Conservation (phyloP, 2,797 vertebrate genomes). For the Liparis tanakae region DNA sequence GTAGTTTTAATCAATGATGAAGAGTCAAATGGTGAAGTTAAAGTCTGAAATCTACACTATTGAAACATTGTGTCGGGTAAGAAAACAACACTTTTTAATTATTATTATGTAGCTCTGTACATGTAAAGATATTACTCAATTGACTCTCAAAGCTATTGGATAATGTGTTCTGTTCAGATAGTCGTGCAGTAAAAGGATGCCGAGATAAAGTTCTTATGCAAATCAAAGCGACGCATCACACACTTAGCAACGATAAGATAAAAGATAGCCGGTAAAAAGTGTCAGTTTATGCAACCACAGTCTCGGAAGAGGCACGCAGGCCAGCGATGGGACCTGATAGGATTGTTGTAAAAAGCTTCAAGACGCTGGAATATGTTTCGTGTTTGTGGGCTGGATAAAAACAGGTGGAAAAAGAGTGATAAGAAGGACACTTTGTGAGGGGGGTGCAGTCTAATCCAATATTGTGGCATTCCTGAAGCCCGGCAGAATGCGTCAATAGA, state of each 20-base stretch:
- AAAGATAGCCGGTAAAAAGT: conserved; percentile 3
- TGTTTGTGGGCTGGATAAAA: conserved; percentile 31
- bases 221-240: not conserved
- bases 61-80: not conserved
- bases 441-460: conserved; percentile 27
- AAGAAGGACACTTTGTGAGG: conserved; percentile 44
- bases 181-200: conserved; percentile 7
- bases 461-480: conserved; percentile 49
- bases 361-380: conserved; percentile 18
- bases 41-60: not conserved
- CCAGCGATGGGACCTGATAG: conserved; percentile 38
- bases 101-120: not conserved
- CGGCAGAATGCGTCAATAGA: conserved; percentile 51
- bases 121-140: not conserved
- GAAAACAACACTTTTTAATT: not conserved
- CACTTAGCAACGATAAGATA: conserved; percentile 18
- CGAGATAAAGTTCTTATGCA: conserved; percentile 3
- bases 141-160: not conserved
- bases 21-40: not conserved
- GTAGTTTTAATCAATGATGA: not conserved
- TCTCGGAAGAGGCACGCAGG: not conserved
- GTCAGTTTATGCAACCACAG: conserved; percentile 31
- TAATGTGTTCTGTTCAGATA: conserved; percentile 1
- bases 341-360: conserved; percentile 20
- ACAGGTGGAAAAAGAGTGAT: conserved; percentile 45